Evolutionary conservation across 2,113 vertebrate species (phyloP).

Genomic region (Neogale vison): DNA sequence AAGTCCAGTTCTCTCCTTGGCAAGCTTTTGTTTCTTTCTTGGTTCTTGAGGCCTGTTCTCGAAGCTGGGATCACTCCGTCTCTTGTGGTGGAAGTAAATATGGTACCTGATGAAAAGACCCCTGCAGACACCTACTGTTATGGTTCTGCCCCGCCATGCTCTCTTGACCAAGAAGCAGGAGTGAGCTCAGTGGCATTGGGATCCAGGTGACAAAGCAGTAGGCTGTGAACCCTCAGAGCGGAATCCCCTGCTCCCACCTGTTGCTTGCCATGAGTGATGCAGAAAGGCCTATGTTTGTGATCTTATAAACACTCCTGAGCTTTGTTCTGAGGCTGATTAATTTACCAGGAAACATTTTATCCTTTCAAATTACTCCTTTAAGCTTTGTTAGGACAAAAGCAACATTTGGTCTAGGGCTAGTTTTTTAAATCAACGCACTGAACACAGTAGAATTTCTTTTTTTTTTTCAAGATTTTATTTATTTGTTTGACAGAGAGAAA

Average conservation of each 20-base stretch:
- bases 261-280: background rate
- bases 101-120: background rate
- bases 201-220: background rate
- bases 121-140: background rate
- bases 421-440: too few species aligned
- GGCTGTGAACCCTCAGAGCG: background rate
- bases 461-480: too few species aligned
- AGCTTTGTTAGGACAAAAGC: background rate
- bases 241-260: background rate
- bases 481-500: too few species aligned
- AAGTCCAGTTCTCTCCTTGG: conserved; percentile 82
- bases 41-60: background rate
- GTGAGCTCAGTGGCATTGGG: too few species aligned
- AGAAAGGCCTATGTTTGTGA: background rate
- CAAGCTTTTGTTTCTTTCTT: conserved; percentile 86
- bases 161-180: background rate
- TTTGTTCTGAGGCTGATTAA: background rate
- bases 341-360: background rate
- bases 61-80: background rate
- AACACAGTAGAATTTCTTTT: too few species aligned
- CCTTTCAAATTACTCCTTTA: background rate
- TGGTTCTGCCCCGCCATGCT: background rate
- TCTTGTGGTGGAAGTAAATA: background rate
- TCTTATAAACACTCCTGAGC: background rate
- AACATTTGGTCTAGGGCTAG: background rate